Evolutionary conservation across 2,888 invertebrate genomes (phyloP), one percentile per base, ranked within the genome.

Genomic region (Onchidella celtica): DNA sequence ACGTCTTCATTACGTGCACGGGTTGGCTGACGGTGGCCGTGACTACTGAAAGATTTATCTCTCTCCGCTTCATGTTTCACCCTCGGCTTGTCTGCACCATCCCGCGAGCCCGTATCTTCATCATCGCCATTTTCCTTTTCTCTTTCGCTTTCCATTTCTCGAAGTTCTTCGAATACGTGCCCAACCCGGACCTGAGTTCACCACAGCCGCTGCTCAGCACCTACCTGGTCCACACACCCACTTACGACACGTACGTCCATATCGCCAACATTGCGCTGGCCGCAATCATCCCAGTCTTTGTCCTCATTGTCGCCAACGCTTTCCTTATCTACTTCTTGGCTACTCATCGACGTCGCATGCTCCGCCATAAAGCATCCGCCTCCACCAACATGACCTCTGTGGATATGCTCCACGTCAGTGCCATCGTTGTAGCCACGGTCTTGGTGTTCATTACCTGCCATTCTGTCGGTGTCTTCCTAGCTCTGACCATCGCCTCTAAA

Each of bases 11-110:
- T 61, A 87, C 87, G 1, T 86, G 86, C 78, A 87, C 89, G 6
- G 83, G 87, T 47, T 89, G 89, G 89, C 84, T 88, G 69, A 89
- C 89, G 3, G 87, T 87, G 21, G 87, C 87, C 32, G 87, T 89
- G 68, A 87, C 88, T 11, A 83, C 85, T 0, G 88, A 89, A 61
- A 84, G 89, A 17, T 88, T 88, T 79, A 83, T 89, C 27, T 86
- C 86, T 21, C 85, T 89, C 3, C 83, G 85, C 57, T 87, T 86
- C 82, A 86, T 87, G 73, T 84, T 88, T 24, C 84, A 84, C 68
- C 86, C 86, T 11, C 68, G 73, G 0, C 74, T 84, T 32, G 74
- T 86, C 32, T 89, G 87, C 73, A 87, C 88, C 24, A 76, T 85
- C 11, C 36, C 27, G n/a, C 84, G 86, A 11, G 87, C 87, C 55